phyloP scores from a whole-genome alignment of 1,140 invertebrate genomes.

The Choristoneura fumiferana region DNA sequence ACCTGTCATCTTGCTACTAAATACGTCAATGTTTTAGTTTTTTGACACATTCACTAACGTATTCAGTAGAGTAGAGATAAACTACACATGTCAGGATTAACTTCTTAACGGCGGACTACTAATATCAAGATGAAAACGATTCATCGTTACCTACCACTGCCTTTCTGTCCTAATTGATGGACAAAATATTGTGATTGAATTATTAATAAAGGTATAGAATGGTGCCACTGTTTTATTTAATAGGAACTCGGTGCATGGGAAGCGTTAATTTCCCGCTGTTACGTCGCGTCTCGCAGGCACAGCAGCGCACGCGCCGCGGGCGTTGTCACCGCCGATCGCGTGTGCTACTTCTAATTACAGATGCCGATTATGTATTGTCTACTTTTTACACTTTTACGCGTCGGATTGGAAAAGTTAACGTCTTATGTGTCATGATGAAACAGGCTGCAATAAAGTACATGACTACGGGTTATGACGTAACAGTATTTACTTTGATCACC shows the following conservation, averaged over 20 bases:
- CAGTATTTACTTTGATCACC: too few species aligned
- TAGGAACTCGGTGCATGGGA: neutral
- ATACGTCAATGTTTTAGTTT: too few species aligned
- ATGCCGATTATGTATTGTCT: conserved; percentile 52
- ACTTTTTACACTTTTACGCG: conserved; percentile 48
- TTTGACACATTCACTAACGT: too few species aligned
- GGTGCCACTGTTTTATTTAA: neutral
- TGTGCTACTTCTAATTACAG: conserved; percentile 48
- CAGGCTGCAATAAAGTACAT: conserved; percentile 18
- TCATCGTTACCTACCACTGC: neutral
- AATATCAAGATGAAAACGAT: too few species aligned
- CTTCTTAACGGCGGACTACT: too few species aligned
- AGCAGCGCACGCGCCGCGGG: conserved; percentile 19
- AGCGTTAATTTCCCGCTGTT: neutral
- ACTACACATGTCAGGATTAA: too few species aligned
- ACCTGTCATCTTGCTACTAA: too few species aligned
- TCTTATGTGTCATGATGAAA: conserved; percentile 44
- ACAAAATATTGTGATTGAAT: conserved; percentile 10
- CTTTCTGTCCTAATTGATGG: neutral
- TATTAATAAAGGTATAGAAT: conserved; percentile 14
- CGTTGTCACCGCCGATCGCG: conserved; percentile 30
- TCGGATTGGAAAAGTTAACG: conserved; percentile 61
- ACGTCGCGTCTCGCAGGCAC: neutral
- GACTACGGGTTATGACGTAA: too few species aligned
- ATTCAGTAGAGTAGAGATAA: too few species aligned